Evolutionary conservation across 2,797 vertebrate species (phyloP), one percentile per base, ranked within the genome.

Genomic region (Anabacerthia variegaticeps): DNA sequence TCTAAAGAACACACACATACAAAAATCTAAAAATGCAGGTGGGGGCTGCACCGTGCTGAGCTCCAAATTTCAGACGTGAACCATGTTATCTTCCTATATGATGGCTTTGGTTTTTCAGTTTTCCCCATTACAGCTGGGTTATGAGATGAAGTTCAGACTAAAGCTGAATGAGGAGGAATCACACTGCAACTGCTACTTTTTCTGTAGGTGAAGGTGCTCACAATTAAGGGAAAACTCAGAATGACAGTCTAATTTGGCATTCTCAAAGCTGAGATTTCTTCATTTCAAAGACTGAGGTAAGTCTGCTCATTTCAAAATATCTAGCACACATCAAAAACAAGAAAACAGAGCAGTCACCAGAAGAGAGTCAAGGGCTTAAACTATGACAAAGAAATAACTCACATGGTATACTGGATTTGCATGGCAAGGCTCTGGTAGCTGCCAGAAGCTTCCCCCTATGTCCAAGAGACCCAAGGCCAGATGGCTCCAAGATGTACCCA

Each of bases 231-330:
- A 17, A 51, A 91, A 48, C 46, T 77, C 49, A 58, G 71, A 92
- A 89, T 73, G 63, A 66, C 51, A 63, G 67, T 71, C 94, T 82
- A 87, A 91, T 85, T 82, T 89, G 81, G 71, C 32, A 87, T 92
- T 89, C 89, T 88, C 43, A 78, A 85, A 95, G 71, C 56, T 74
- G 74, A 78, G 41, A 77, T 65, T 87, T 92, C 32, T 79, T 91
- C 39, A 73, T 95, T 94, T 96, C 78, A 87, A 93, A 82, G 81
- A 79, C 84, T 24, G 80, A 93, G 74, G 19, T 61, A 87, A 74
- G 52, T 39, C 84, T 92, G 61, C 55, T 95, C 28, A 87, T 91
- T 92, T 95, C 88, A 68, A 93, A 95, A 77, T 67, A 92, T 68
- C 71, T 89, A 92, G 78, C 65, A 77, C 43, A 24, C 32, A 43